Evolutionary conservation across 2,888 invertebrate genomes (phyloP).

Genomic region (Drosophila kuntzei): DNA sequence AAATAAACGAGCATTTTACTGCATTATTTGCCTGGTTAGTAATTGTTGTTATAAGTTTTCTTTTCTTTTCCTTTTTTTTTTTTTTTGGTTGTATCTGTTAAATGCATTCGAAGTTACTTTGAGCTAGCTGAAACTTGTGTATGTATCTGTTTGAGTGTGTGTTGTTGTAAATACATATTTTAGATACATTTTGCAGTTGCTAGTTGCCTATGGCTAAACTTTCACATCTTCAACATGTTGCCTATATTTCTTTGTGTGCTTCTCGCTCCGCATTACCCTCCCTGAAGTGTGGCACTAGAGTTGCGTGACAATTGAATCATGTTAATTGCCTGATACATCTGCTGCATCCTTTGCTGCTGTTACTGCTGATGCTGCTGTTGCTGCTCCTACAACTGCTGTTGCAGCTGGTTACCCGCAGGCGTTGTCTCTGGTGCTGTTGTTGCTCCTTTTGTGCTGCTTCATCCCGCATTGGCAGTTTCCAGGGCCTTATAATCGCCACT

Average conservation of each 20-base stretch:
- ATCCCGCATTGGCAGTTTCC: conserved; percentile 22
- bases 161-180: conserved; percentile 65
- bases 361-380: conserved; percentile 29
- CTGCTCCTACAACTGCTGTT: conserved; percentile 19
- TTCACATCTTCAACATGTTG: conserved; percentile 39
- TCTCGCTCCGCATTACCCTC: conserved; percentile 42
- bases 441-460: conserved; percentile 31
- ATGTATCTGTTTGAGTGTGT: conserved; percentile 30
- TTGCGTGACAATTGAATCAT: conserved; percentile 79
- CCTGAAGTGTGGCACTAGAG: conserved; percentile 79
- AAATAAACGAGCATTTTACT: conserved; percentile 17
- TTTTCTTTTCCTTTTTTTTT: too few species aligned
- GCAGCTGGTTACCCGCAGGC: conserved; percentile 46
- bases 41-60: conserved; percentile 13
- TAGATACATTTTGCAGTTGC: conserved; percentile 71
- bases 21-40: conserved; percentile 17
- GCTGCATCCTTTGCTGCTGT: conserved; percentile 52
- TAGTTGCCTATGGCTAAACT: conserved; percentile 67
- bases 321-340: conserved; percentile 77
- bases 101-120: conserved; percentile 63
- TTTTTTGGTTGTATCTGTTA: conserved; percentile 36
- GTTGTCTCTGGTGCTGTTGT: conserved; percentile 31
- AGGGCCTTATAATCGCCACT: conserved; percentile 51
- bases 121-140: conserved; percentile 63
- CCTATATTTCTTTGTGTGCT: conserved; percentile 28